Base-by-base conservation (phyloP, 2,113 vertebrate species). In the Zeus faber region DNA sequence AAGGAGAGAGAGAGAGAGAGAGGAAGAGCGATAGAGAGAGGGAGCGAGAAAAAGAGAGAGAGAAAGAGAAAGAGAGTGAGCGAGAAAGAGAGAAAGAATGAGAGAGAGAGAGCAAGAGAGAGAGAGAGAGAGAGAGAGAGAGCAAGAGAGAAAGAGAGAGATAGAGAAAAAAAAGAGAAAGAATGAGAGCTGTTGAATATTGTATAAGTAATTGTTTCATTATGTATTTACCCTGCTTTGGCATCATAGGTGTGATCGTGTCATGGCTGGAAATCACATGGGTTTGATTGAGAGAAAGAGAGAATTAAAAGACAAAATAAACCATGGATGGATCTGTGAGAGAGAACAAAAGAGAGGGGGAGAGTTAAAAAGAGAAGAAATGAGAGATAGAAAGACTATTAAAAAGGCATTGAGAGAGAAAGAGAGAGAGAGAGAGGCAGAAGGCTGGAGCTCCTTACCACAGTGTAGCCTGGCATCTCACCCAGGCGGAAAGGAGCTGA, bases 221-320 rank as follows among this genome's bases (percentile, higher is more conserved):
- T 33, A 33, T 33, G 13, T 5, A 33, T 33, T 33, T 1, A 33
- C 13, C 7, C 3, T 33, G 8, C 13, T 3, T 33, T 33, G 13
- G 8, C 7, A 33, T 33, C 2, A 33, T 33, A 10, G 13, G 2
- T 33, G 8, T 24, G 16, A 18, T 47, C 8, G 9, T 17, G 9
- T 5, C 24, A 21, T 25, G 43, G 31, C 3, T 31, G n/a, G n/a
- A n/a, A 24, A 76, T 66, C 74, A 55, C 76, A 72, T 37, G n/a
- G n/a, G n/a, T 14, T n/a, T 11, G 29, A 60, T 48, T 63, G 59
- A 33, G 2, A 31, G 29, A 31, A 11, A 31, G 49, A 21, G 13
- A 21, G n/a, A 33, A 26, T 3, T n/a, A 20, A 18, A n/a, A n/a
- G n/a, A n/a, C n/a, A n/a, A n/a, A n/a, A n/a, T n/a, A n/a, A n/a